These are phyloP conservation scores for Poecilobothrus nobilitatus DNA, from an alignment of 2,888 invertebrate species.

Conservation along the genomic window DNA sequence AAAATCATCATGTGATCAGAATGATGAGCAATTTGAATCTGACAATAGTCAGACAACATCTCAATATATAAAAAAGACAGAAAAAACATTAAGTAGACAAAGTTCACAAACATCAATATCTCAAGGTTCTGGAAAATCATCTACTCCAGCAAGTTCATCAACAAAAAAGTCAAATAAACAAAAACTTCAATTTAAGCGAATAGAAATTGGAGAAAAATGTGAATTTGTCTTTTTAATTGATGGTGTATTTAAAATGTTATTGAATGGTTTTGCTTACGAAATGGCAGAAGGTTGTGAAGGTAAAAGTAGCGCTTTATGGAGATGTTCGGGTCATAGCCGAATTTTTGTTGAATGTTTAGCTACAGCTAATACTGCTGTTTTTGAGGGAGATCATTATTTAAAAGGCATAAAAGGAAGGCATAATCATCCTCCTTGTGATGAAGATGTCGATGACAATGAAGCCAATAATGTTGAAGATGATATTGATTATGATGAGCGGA, in stretches of 20 bases:
- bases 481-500: not conserved
- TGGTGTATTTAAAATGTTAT: conserved; percentile 2
- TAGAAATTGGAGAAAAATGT: conserved; percentile 8
- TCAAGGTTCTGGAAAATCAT: not conserved
- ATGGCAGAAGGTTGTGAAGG: not conserved
- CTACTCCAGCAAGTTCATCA: too few species aligned
- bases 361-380: not conserved
- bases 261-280: conserved; percentile 8
- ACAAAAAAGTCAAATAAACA: not conserved
- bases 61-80: not conserved
- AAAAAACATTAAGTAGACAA: not conserved
- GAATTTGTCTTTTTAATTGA: conserved; percentile 8
- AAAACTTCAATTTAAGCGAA: not conserved
- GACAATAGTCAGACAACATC: not conserved
- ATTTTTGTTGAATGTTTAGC: not conserved
- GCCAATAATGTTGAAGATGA: not conserved
- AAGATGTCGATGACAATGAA: not conserved
- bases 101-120: not conserved
- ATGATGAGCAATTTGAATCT: not conserved
- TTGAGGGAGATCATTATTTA: not conserved
- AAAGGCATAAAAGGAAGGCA: not conserved
- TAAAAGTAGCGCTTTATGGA: not conserved
- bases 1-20: not conserved
- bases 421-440: conserved; percentile 3
- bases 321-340: not conserved